Evolutionary conservation across 2,797 vertebrate genomes (phyloP), one percentile per base, ranked within the genome.

Genomic region (Poeciliopsis paucimaculata): DNA sequence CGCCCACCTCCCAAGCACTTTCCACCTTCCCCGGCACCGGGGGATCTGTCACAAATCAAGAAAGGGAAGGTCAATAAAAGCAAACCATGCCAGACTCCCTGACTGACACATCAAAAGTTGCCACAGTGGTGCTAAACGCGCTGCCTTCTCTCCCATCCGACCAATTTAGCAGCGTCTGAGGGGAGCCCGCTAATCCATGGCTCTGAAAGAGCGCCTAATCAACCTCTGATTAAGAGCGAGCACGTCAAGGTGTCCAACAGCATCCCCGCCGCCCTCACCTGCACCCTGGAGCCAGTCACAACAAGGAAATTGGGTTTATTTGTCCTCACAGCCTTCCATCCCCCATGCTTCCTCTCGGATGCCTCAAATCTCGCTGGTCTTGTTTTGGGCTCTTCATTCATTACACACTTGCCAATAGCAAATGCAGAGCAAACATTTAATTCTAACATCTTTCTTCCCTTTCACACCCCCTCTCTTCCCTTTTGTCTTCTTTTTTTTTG

Each of bases 21-120:
- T 28, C 51, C 73, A 75, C 39, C 85, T 51, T 51, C 83, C 79
- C 89, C 78, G 84, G 68, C 90, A 85, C 89, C 87, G 31, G 84
- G 92, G 90, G 93, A 92, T 91, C 93, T 73, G 90, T 94, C 93
- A 92, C 88, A 90, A 93, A 94, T 92, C 89, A 90, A 92, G 90
- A 83, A 84, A 72, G 82, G 91, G 90, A 90, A 83, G 77, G 89
- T 92, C 89, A 82, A 82, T 81, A 91, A 80, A 82, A 88, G 86
- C 81, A 83, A 93, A 90, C 73, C 62, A 88, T 83, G 90, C 90
- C 53, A 39, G 88, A 89, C 84, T 84, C 86, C 66, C 78, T 72
- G 84, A 92, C 91, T 88, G 81, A 90, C 89, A 77, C 83, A 76
- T 90, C 93, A 90, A 87, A 91, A 87, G 88, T 88, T 94, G 91